Evolutionary conservation across 2,888 invertebrate genomes (phyloP), one percentile per base, ranked within the genome.

Genomic region (Thymelicus acteon): DNA sequence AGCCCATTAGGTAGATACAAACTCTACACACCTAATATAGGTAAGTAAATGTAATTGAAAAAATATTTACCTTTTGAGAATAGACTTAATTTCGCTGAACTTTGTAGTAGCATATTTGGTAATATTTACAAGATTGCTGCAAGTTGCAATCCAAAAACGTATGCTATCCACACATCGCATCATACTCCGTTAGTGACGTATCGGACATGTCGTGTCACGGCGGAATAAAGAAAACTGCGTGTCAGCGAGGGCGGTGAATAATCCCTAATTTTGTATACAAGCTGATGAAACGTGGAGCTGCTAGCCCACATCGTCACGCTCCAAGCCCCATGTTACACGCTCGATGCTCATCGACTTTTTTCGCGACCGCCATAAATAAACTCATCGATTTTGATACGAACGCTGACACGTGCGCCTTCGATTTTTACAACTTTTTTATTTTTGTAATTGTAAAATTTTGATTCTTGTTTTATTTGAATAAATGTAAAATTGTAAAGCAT

Each of bases 211-310:
- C 70, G 37, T 58, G 70, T 63, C 70, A 64, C 64, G 69, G 60
- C 60, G 52, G 52, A 49, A 70, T 70, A 70, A 67, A 72, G 65
- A 67, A 67, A 67, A 72, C 71, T 67, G 73, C 70, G 72, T 64
- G 67, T 70, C 70, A 70, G 64, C 60, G 65, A 72, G 74, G 73
- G 73, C 72, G 67, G 75, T 78, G 78, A 78, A 78, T 77, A 73
- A 75, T 75, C 73, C 73, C 74, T 78, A 79, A 79, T 79, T 84
- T 80, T 87, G 90, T 91, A 90, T 91, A 89, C 90, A 89, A 89
- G 52, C 64, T 52, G 66, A 71, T 71, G 64, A 60, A 70, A 70
- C 64, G 69, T 62, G 62, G 76, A 73, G 75, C 74, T 79, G 31
- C 31, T 31, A 83, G 64, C 87, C 87, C 86, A 85, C 83, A 87